A percentile compares a stretch with the other conserved stretches of the same genome.
Conservation (phyloP, 2,797 vertebrate species). For the Myripristis murdjan region DNA sequence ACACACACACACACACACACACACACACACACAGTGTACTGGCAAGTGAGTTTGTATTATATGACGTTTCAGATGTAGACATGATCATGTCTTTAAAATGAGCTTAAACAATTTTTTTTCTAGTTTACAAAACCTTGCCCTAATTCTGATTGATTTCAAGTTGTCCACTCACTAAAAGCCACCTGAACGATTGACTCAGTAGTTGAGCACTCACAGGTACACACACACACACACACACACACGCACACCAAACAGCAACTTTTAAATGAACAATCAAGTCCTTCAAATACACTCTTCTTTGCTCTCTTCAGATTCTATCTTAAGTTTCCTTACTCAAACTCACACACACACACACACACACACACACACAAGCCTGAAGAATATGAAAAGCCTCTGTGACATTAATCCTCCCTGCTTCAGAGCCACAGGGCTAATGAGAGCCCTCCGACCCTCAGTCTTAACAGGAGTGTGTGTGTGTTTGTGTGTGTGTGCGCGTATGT, state of each 20-base stretch:
- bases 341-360: slow-evolving; percentile 21
- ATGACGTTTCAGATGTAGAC: too few relatives aligned
- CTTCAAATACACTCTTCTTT: neutral
- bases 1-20: too few relatives aligned
- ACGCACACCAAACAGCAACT: neutral
- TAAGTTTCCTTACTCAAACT: too few relatives aligned
- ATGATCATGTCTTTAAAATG: too few relatives aligned
- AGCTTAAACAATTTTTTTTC: too few relatives aligned
- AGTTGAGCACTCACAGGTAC: slow-evolving; percentile 3
- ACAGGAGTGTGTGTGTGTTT: neutral
- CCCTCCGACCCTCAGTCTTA: slow-evolving; percentile 15
- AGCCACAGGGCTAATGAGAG: slow-evolving; percentile 70
- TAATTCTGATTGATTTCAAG: slow-evolving; percentile 11
- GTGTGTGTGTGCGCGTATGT: neutral
- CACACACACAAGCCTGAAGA: slow-evolving; percentile 40
- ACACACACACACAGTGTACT: too few relatives aligned
- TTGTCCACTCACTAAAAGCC: neutral
- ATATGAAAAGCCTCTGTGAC: slow-evolving; percentile 71
- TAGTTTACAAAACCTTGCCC: too few relatives aligned
- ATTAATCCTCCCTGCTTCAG: slow-evolving; percentile 68
- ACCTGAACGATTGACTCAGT: neutral
- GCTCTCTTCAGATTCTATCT: neutral
- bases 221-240: slow-evolving; percentile 13
- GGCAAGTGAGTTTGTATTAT: too few relatives aligned
- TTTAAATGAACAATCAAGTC: slow-evolving; percentile 1